These are phyloP conservation scores for Gymnoscopelus microlampas DNA, from an alignment of 2,797 vertebrate genomes.

Conservation along the genomic window DNA sequence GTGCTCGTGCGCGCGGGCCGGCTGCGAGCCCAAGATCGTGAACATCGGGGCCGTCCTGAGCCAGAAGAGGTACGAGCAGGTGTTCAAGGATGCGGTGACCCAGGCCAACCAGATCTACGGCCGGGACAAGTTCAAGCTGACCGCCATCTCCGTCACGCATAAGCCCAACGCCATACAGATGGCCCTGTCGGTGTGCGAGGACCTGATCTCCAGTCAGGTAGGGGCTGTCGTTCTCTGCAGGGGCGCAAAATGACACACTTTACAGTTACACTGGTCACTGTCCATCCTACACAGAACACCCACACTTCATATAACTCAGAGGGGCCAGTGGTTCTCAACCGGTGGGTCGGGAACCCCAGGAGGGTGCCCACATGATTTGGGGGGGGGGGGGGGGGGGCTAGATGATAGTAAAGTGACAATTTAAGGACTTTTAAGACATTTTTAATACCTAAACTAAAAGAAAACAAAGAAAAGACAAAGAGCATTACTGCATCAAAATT, in stretches of 20 bases:
- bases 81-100: slow-evolving; percentile 94
- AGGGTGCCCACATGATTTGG: too few relatives aligned
- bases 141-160: slow-evolving; percentile 96
- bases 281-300: too few relatives aligned
- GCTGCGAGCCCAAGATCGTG: slow-evolving; percentile 94
- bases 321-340: too few relatives aligned
- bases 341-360: too few relatives aligned
- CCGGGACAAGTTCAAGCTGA: slow-evolving; percentile 94
- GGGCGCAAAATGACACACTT: background rate
- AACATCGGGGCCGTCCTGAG: slow-evolving; percentile 97
- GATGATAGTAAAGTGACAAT: too few relatives aligned
- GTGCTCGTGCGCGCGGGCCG: slow-evolving; percentile 89
- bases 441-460: too few relatives aligned
- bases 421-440: too few relatives aligned
- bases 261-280: too few relatives aligned
- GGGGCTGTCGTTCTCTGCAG: background rate
- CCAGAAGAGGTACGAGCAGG: slow-evolving; percentile 95
- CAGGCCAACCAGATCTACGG: slow-evolving; percentile 94
- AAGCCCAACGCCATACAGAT: slow-evolving; percentile 98
- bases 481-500: too few relatives aligned
- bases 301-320: too few relatives aligned
- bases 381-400: too few relatives aligned
- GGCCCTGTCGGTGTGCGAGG: slow-evolving; percentile 97
- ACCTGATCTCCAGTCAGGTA: slow-evolving; percentile 98
- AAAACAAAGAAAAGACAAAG: too few relatives aligned